Base-by-base conservation (phyloP, 1,140 invertebrate genomes). In the Drosophila teissieri region DNA sequence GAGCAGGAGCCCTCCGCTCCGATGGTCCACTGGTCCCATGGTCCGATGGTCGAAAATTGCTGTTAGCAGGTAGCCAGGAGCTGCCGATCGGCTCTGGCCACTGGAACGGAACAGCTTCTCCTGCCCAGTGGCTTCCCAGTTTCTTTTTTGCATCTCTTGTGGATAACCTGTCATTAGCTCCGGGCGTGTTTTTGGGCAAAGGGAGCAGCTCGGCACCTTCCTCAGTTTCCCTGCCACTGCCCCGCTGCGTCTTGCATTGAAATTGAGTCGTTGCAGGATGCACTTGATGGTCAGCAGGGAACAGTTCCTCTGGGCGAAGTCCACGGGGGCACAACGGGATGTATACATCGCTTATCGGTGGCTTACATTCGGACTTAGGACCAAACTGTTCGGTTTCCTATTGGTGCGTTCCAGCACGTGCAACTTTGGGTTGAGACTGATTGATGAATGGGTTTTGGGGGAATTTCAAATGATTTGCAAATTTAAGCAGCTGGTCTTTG, bases 111-210 rank as follows among this genome's bases (percentile, higher is more conserved):
- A 51, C 19, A 19, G 19, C 19, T 19, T 14, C 14, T n/a, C n/a
- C 36, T n/a, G 4, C 40, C 22, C 40, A 24, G 7, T 40, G 17
- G 46, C 40, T 19, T 14, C 14, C 31, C n/a, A n/a, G 14, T 15
- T 39, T 42, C 15, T 44, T 51, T 70, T 62, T 89, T 80, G 83
- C 83, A 83, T 89, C 76, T 89, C 73, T 67, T 79, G 79, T 37
- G 76, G 67, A 79, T 88, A 88, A 88, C 83, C 83, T 88, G 83
- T 88, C 84, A 88, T 88, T 88, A 88, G 75, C 84, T 76, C 36
- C 70, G 68, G 68, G 68, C 68, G 52, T 64, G 42, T 57, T 70
- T 69, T 70, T 46, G 51, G 65, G 44, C 49, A 52, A 69, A 73
- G 54, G 53, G 22, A 48, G 53, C 57, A 73, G 40, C 58, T 22